These are phyloP conservation scores for Chorisops tibialis DNA, from an alignment of 2,888 invertebrate genomes.

Conservation along the genomic window DNA sequence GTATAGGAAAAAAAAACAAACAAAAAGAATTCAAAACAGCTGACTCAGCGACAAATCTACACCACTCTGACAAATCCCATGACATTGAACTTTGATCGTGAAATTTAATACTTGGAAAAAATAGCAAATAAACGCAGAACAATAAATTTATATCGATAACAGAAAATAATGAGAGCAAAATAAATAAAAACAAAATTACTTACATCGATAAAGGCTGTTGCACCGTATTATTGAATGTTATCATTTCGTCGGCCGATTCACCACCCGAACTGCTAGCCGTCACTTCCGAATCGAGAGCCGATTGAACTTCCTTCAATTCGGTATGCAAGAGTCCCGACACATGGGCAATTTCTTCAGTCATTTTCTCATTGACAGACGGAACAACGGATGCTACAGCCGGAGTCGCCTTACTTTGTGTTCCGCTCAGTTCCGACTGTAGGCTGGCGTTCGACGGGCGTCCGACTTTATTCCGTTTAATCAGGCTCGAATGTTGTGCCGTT, in stretches of 20 bases:
- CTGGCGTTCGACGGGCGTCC: slow-evolving; percentile 14
- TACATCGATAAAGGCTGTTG: slow-evolving; percentile 76
- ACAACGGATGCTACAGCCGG: slow-evolving; percentile 39
- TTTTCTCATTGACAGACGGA: slow-evolving; percentile 52
- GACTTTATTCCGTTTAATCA: slow-evolving; percentile 32
- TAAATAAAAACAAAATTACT: slow-evolving; percentile 52
- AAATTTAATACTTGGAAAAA: no score
- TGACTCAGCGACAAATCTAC: no score
- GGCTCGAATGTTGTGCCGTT: slow-evolving; percentile 43
- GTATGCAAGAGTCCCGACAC: slow-evolving; percentile 70
- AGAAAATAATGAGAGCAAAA: no score
- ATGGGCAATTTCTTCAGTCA: slow-evolving; percentile 61
- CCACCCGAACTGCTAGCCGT: slow-evolving; percentile 92
- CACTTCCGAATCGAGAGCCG: slow-evolving; percentile 84
- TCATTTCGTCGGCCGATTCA: slow-evolving; percentile 89
- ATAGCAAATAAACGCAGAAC: no score
- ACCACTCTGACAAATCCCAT: no score
- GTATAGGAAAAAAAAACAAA: no score
- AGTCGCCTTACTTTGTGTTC: slow-evolving; percentile 7
- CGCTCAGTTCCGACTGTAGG: slow-evolving; percentile 24
- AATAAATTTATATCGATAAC: not conserved
- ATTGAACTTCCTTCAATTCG: slow-evolving; percentile 70
- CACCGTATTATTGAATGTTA: slow-evolving; percentile 71
- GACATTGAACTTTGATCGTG: no score
- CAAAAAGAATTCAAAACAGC: no score